phyloP scores from a whole-genome alignment of 2,888 invertebrate species.

The Oeneis ivallda region DNA sequence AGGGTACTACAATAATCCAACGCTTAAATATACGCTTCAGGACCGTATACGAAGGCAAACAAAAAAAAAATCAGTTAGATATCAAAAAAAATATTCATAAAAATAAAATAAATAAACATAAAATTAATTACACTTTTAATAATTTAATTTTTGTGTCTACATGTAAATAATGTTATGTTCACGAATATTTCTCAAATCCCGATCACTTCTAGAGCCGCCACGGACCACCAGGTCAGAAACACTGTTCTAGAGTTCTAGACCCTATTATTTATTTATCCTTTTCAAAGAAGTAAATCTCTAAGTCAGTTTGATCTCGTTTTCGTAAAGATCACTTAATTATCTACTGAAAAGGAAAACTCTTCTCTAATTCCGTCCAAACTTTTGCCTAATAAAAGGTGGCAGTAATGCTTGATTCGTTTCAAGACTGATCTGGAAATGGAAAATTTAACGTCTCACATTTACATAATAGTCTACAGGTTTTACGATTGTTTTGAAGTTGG shows the following conservation, averaged over 20 bases:
- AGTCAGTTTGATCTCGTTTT: conserved; percentile 61
- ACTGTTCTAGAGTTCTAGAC: background rate
- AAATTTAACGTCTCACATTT: conserved; percentile 42
- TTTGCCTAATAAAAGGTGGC: conserved; percentile 29
- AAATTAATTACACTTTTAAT: too few relatives aligned
- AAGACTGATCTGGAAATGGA: conserved; percentile 41
- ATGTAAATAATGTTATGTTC: too few relatives aligned
- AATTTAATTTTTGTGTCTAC: too few relatives aligned
- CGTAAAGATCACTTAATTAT: conserved; percentile 71
- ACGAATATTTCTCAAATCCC: too few relatives aligned
- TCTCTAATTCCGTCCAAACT: conserved; percentile 54
- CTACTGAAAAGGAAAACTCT: conserved; percentile 55
- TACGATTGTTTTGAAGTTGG: conserved; percentile 38
- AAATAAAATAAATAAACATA: too few relatives aligned
- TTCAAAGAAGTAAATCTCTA: background rate
- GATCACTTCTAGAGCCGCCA: too few relatives aligned
- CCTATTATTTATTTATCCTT: background rate
- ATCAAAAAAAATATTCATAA: too few relatives aligned
- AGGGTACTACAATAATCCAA: too few relatives aligned
- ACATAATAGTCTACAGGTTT: conserved; percentile 43
- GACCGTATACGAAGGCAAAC: too few relatives aligned
- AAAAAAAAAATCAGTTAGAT: too few relatives aligned
- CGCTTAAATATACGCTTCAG: too few relatives aligned
- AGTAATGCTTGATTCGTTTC: conserved; percentile 36
- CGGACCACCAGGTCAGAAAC: too few relatives aligned